These are phyloP conservation scores for Aphrophora alni DNA, from an alignment of 2,888 invertebrate species.

Conservation along the genomic window DNA sequence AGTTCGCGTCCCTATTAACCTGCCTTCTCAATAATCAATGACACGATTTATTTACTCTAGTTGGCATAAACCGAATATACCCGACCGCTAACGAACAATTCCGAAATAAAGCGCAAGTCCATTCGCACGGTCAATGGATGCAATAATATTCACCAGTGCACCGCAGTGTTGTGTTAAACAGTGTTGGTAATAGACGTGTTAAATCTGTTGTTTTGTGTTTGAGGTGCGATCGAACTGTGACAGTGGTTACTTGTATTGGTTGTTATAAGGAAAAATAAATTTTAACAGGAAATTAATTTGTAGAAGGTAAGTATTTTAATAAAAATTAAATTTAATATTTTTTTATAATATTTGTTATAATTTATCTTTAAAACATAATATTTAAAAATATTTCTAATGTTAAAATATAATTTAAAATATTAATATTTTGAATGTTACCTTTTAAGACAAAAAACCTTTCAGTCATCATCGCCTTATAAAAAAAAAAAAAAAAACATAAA, in stretches of 20 bases:
- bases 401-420: too few relatives aligned
- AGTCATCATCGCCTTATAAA: too few relatives aligned
- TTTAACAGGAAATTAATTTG: background rate
- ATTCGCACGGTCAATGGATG: background rate
- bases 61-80: background rate
- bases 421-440: too few relatives aligned
- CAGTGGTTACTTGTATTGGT: too few relatives aligned
- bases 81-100: background rate
- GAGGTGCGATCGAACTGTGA: background rate
- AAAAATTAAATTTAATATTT: too few relatives aligned
- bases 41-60: background rate
- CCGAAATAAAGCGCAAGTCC: background rate
- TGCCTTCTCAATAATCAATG: slow-evolving; percentile 9
- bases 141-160: background rate
- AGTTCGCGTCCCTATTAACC: background rate
- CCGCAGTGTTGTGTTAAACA: background rate
- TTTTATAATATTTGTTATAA: too few relatives aligned
- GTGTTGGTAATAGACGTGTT: background rate
- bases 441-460: too few relatives aligned
- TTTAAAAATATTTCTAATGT: too few relatives aligned
- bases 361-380: too few relatives aligned
- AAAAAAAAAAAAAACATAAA: too few relatives aligned
- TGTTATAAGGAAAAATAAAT: too few relatives aligned
- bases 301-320: background rate
- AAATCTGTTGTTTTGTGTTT: background rate